phyloP scores from a whole-genome alignment of 2,797 vertebrate species.

The Lepilemur ruficaudatus region DNA sequence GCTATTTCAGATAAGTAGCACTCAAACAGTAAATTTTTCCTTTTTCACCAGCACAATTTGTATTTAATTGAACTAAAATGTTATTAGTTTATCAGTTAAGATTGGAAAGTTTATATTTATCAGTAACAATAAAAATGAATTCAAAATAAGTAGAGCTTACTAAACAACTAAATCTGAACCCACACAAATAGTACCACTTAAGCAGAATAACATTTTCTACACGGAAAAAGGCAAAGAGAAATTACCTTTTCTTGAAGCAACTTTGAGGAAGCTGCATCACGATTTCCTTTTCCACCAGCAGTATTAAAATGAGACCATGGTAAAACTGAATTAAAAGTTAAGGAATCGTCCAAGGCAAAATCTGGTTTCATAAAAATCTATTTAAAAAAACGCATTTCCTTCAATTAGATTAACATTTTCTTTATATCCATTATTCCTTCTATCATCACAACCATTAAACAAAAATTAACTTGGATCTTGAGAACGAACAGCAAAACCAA shows the following conservation, averaged over 20 bases:
- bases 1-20: slow-evolving; percentile 17
- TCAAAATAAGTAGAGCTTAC: background rate
- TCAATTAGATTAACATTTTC: slow-evolving; percentile 68
- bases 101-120: background rate
- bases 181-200: background rate
- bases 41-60: slow-evolving; percentile 30
- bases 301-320: slow-evolving; percentile 98
- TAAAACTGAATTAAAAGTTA: slow-evolving; percentile 95
- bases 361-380: slow-evolving; percentile 99
- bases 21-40: background rate
- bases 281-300: slow-evolving; percentile 91
- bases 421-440: slow-evolving; percentile 34
- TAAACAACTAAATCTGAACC: slow-evolving; percentile 56
- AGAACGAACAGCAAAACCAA: slow-evolving; percentile 46
- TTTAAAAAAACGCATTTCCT: slow-evolving; percentile 74
- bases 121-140: slow-evolving; percentile 37
- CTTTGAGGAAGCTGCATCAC: slow-evolving; percentile 94
- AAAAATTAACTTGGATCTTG: slow-evolving; percentile 49
- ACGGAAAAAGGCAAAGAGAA: slow-evolving; percentile 21
- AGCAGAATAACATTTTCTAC: slow-evolving; percentile 12
- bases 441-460: slow-evolving; percentile 37
- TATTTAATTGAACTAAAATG: slow-evolving; percentile 24
- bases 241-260: slow-evolving; percentile 98
- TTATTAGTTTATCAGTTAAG: slow-evolving; percentile 26
- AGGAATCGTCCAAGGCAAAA: slow-evolving; percentile 96